A percentile compares a stretch with the other conserved stretches of the same genome.
phyloP scores from a whole-genome alignment of 2,113 vertebrate genomes.

The Ictidomys tridecemlineatus region DNA sequence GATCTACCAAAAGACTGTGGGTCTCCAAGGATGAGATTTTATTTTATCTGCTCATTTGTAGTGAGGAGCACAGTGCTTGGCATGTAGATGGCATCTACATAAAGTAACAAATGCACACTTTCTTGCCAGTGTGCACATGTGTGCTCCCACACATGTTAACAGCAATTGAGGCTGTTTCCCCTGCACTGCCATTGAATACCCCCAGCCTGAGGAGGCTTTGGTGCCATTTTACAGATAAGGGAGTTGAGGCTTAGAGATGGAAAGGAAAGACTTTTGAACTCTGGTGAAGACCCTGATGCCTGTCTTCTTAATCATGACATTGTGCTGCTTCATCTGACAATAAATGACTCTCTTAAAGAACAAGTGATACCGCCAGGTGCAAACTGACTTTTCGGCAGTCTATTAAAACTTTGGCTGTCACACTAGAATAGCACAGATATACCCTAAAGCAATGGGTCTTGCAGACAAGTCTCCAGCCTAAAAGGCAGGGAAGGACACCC shows the following conservation, averaged over 20 bases:
- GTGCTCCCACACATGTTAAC: neutral
- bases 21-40: neutral
- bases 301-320: neutral
- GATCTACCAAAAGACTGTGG: no score
- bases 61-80: neutral
- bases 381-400: neutral
- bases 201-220: neutral
- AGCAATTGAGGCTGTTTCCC: neutral
- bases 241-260: neutral
- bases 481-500: neutral
- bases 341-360: slow-evolving; percentile 6
- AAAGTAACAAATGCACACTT: neutral
- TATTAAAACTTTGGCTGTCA: neutral
- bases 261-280: neutral
- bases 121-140: neutral
- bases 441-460: neutral
- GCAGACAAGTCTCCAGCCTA: slow-evolving; percentile 27
- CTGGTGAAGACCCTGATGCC: neutral
- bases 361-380: neutral
- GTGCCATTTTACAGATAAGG: neutral
- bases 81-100: neutral
- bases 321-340: fast-evolving
- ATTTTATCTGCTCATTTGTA: neutral
- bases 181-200: neutral
- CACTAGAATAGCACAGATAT: neutral